Evolutionary conservation across 1,140 invertebrate genomes (phyloP), one percentile per base, ranked within the genome.

Genomic region (Microvelia longipes): DNA sequence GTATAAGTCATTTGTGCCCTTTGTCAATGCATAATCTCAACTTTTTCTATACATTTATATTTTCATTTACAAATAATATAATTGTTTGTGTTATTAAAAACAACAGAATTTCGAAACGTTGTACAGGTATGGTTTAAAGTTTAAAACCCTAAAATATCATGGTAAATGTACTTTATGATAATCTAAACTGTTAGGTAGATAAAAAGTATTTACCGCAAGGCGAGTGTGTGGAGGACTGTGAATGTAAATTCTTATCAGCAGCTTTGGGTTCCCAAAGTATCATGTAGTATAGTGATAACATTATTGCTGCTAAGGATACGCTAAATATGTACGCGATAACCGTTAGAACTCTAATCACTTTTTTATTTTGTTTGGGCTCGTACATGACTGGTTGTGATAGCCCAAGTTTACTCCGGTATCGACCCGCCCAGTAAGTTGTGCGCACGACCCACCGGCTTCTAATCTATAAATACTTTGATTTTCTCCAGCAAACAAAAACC

Each of bases 291-390:
- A 96, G 83, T 0, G 93, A 96, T 28, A 98, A 84, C 78, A 97
- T 90, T 73, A 98, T 94, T 2, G 94, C 95, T 0, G 93, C 94
- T 71, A 96, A 82, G 15, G 94, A 98, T 70, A 98, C 95, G 73
- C 92, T 93, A 76, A 98, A 88, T 67, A 98, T 88, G 81, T 98
- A 98, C 11, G 94, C 93, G 71, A 97, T 85, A 30, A 98, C 95
- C 1, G 94, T 98, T 70, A 97, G 83, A 68, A 98, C 90, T n/a
- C 94, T 86, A 35, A 98, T 83, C 74, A 90, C 82, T 81, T 94
- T 94, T 78, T 91, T 90, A 77, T 93, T 90, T 73, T 90, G 87
- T 77, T 82, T 82, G 0, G 79, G 77, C 67, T 80, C 79, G 80
- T 92, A 93, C 68, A 91, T 82, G 62, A 15, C 24, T 64, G 5